Base-by-base conservation (phyloP, 2,888 invertebrate genomes). In the Cartodere bifasciata region DNA sequence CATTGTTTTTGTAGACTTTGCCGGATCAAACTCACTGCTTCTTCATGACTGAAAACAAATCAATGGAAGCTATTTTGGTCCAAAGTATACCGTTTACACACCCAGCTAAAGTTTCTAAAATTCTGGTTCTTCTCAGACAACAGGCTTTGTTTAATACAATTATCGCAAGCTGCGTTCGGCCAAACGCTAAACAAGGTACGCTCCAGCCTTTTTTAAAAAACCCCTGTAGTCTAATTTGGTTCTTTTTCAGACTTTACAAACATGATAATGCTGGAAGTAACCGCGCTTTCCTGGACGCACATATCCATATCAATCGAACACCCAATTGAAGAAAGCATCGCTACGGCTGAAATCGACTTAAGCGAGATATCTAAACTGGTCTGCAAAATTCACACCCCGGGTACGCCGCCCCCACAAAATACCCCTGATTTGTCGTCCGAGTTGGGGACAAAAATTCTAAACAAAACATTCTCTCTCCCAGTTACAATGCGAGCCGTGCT, bases 21-120 rank as follows among this genome's bases (percentile, higher is more conserved):
- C 88, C 92, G 0, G 92, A 91, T 55, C 92, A 94, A 56, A 80
- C 78, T 34, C 94, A 95, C 55, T 88, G 90, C 53, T 95, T 91
- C 60, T 90, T 87, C 59, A 72, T 94, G 64, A 88, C 88, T 14
- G 85, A 87, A 55, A 77, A 78, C 39, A 73, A 73, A 39, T 72
- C 69, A 15, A 63, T 85, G 59, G 75, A 79, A 39, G 90, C 86
- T 4, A 72, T 81, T 42, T 58, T 81, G 45, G 77, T 88, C 28
- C 65, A 71, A 28, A 80, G 78, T 38, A 79, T 95, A 34, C 90
- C 91, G 1, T 94, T 94, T 63, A 88, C 87, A 0, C 91, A 92
- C 62, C 92, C 94, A 2, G 78, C 83, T 4, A 88, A 91, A 57
- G 88, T 92, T 35, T 81, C 91, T 27, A 79, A 81, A 52, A 83